Percentiles rank a stretch among this genome's conserved stretches.
Conservation (phyloP, 2,888 invertebrate species). For the Stenoptilia bipunctidactyla region DNA sequence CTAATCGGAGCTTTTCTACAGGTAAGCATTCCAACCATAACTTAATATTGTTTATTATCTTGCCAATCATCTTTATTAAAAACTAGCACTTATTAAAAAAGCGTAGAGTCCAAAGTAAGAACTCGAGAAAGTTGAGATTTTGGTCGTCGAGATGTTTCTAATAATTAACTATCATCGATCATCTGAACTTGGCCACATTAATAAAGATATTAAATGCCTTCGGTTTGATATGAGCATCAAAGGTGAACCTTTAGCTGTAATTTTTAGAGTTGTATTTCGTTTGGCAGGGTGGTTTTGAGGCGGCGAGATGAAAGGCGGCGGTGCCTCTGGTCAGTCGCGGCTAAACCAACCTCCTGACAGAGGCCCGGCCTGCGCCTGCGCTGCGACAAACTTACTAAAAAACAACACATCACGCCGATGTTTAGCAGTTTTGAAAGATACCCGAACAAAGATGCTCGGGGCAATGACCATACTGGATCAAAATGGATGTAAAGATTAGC, state of each 20-base stretch:
- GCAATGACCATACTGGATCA: too few relatives aligned
- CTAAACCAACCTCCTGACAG: not conserved
- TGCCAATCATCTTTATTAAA: constrained; percentile 25
- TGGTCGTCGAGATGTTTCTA: constrained; percentile 60
- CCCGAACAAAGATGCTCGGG: too few relatives aligned
- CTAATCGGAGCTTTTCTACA: constrained; percentile 26
- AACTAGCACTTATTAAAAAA: constrained; percentile 17
- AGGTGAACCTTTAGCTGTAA: constrained; percentile 5
- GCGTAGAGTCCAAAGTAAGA: constrained; percentile 14
- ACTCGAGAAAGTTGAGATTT: constrained; percentile 2
- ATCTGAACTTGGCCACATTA: constrained; percentile 56
- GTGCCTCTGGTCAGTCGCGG: constrained; percentile 13
- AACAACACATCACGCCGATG: too few relatives aligned
- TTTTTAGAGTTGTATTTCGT: not conserved
- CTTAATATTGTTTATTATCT: constrained; percentile 41
- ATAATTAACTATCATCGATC: constrained; percentile 67
- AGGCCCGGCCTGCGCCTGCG: not conserved
- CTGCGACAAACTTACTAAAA: not conserved
- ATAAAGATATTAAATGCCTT: constrained; percentile 64
- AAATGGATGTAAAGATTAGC: too few relatives aligned
- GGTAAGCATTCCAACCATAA: constrained; percentile 44
- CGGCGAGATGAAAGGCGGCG: constrained; percentile 49
- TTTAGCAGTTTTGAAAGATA: too few relatives aligned
- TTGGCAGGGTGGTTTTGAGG: constrained; percentile 17
- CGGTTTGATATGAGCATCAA: constrained; percentile 15